These are phyloP conservation scores for Channallabes apus DNA, from an alignment of 2,797 vertebrate species.

Conservation along the genomic window DNA sequence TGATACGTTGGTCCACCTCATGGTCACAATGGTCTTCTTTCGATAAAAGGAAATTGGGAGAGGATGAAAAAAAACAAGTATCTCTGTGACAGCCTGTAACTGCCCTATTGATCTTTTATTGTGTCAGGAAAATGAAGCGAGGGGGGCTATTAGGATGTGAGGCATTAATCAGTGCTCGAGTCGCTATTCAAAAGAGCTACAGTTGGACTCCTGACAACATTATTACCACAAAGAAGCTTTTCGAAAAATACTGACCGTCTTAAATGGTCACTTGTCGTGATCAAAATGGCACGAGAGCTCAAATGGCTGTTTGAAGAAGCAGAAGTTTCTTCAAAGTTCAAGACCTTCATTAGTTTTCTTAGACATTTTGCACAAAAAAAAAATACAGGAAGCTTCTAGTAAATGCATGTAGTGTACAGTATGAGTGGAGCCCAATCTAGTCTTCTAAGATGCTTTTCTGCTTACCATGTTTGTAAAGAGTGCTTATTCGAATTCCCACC, in stretches of 20 bases:
- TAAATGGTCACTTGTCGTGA: not conserved
- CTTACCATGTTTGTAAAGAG: not conserved
- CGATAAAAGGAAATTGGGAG: constrained; percentile 25
- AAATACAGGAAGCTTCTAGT: not conserved
- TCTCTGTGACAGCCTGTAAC: constrained; percentile 33
- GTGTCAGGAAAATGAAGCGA: constrained; percentile 46
- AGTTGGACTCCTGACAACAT: constrained; percentile 28
- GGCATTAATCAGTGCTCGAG: constrained; percentile 43
- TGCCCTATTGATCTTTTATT: constrained; percentile 45
- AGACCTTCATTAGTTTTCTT: not conserved
- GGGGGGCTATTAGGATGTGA: constrained; percentile 42
- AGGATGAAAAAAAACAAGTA: constrained; percentile 3
- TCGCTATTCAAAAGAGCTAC: constrained; percentile 35
- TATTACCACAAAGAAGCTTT: constrained; percentile 16
- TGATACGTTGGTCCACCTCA: constrained; percentile 27
- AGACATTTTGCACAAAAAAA: not conserved
- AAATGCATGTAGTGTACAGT: too few species aligned
- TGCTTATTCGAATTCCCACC: not conserved
- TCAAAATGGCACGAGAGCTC: not conserved
- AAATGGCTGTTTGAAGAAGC: constrained; percentile 2
- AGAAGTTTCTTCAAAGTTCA: not conserved
- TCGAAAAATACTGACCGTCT: not conserved
- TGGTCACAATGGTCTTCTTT: constrained; percentile 13
- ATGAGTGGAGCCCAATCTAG: not conserved
- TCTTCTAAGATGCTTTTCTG: not conserved